Evolutionary conservation across 1,140 invertebrate species (phyloP).

Genomic region (Lepidurus packardi): DNA sequence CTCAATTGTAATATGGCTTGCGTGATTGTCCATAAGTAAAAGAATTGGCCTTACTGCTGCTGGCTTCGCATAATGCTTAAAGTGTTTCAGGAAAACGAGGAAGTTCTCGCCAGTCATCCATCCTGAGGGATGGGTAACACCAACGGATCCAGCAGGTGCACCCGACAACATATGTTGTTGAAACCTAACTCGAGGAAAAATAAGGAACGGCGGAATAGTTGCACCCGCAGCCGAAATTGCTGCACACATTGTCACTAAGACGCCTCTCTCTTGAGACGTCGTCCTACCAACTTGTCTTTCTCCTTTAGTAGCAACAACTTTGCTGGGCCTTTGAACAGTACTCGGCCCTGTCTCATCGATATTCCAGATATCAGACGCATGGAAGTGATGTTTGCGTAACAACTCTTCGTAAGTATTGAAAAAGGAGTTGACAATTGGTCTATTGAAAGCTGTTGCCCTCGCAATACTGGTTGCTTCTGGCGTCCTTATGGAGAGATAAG

Average conservation of each 20-base stretch:
- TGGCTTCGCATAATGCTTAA: slow-evolving; percentile 42
- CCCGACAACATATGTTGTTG: slow-evolving; percentile 32
- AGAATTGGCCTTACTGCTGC: slow-evolving; percentile 36
- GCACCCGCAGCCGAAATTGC: slow-evolving; percentile 43
- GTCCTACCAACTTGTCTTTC: slow-evolving; percentile 45
- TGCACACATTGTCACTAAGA: slow-evolving; percentile 45
- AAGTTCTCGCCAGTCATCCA: slow-evolving; percentile 43
- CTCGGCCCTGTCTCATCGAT: slow-evolving; percentile 44
- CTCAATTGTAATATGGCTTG: slow-evolving; percentile 38
- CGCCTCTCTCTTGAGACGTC: slow-evolving; percentile 46
- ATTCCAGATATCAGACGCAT: slow-evolving; percentile 45
- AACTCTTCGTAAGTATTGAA: slow-evolving; percentile 42
- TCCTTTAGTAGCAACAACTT: slow-evolving; percentile 43
- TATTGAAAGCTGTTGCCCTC: slow-evolving; percentile 46
- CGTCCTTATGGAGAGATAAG: slow-evolving; percentile 42
- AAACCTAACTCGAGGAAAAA: slow-evolving; percentile 41
- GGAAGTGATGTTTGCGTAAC: slow-evolving; percentile 43
- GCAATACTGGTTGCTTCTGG: slow-evolving; percentile 45
- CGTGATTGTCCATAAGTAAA: slow-evolving; percentile 43
- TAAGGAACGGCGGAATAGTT: slow-evolving; percentile 42
- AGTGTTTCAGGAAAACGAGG: slow-evolving; percentile 43
- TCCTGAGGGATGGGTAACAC: slow-evolving; percentile 40
- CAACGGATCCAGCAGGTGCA: slow-evolving; percentile 42
- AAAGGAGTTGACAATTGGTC: slow-evolving; percentile 41
- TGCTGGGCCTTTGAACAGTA: slow-evolving; percentile 40